phyloP scores from a whole-genome alignment of 2,797 vertebrate genomes.

The Microctenopoma lineatum region DNA sequence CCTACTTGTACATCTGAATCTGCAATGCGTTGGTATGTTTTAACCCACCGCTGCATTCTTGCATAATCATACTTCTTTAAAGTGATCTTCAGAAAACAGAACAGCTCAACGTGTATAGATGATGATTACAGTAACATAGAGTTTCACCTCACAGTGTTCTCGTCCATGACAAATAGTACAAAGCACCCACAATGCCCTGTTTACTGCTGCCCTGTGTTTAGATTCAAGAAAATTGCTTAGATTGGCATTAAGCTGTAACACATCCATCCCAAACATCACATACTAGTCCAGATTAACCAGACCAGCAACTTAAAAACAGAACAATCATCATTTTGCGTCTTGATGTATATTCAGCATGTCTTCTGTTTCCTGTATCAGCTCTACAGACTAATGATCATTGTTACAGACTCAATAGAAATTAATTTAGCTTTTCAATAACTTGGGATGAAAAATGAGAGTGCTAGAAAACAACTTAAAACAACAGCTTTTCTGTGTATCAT shows the following conservation, averaged over 20 bases:
- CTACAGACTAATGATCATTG: slow-evolving; percentile 29
- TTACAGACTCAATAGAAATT: slow-evolving; percentile 32
- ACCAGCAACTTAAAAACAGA: slow-evolving; percentile 28
- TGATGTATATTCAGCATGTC: not conserved
- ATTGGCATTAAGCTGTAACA: slow-evolving; percentile 22
- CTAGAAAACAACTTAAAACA: slow-evolving; percentile 8
- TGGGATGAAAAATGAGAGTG: not conserved
- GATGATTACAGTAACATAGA: slow-evolving; percentile 8
- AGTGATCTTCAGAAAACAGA: slow-evolving; percentile 9
- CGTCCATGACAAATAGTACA: slow-evolving; percentile 14
- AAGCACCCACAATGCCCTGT: slow-evolving; percentile 24
- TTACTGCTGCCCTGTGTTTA: slow-evolving; percentile 26
- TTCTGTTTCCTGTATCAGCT: slow-evolving; percentile 21
- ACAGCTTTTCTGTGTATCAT: not conserved
- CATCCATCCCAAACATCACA: slow-evolving; percentile 2
- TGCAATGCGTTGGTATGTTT: slow-evolving; percentile 14
- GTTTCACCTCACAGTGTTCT: slow-evolving; percentile 32
- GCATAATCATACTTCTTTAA: slow-evolving; percentile 14
- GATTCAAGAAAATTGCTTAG: slow-evolving; percentile 47
- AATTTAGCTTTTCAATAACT: slow-evolving; percentile 7
- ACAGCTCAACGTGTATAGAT: not conserved
- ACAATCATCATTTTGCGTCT: slow-evolving; percentile 13
- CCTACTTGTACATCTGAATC: slow-evolving; percentile 37
- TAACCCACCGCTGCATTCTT: slow-evolving; percentile 5
- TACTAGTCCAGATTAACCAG: slow-evolving; percentile 14